These are phyloP conservation scores for Ctenopoma kingsleyae DNA, from an alignment of 2,797 vertebrate species.

Conservation along the genomic window DNA sequence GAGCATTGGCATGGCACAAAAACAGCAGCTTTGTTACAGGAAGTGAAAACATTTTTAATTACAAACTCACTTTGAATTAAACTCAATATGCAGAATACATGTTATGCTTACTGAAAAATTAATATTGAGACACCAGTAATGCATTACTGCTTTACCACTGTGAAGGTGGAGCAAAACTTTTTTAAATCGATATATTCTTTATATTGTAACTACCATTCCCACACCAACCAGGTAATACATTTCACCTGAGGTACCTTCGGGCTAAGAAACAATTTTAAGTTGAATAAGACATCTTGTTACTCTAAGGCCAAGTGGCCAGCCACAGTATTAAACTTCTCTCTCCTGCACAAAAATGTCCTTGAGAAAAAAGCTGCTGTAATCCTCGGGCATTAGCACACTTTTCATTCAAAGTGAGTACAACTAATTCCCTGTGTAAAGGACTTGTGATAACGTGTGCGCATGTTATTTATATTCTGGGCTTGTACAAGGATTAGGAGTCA, in stretches of 20 bases:
- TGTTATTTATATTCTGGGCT: conserved; percentile 64
- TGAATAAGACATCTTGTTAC: neutral
- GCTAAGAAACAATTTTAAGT: neutral
- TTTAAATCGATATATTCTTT: too few relatives aligned
- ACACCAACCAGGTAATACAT: neutral
- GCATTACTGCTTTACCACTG: too few relatives aligned
- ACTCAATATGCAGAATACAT: too few relatives aligned
- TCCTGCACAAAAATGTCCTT: conserved; percentile 44
- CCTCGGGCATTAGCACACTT: conserved; percentile 55
- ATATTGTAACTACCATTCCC: neutral
- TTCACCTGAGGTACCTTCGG: neutral
- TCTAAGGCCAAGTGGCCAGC: neutral
- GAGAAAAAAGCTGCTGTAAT: conserved; percentile 56
- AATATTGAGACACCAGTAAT: too few relatives aligned
- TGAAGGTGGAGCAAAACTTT: too few relatives aligned
- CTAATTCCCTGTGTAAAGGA: conserved; percentile 63
- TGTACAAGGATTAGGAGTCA: conserved; percentile 66
- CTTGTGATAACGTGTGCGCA: conserved; percentile 52
- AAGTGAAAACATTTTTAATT: too few relatives aligned
- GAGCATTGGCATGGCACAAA: too few relatives aligned
- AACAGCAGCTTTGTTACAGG: too few relatives aligned
- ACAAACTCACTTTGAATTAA: too few relatives aligned
- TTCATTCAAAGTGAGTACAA: conserved; percentile 57
- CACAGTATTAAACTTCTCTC: conserved; percentile 3
- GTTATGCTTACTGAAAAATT: too few relatives aligned